Conservation (phyloP, 2,113 vertebrate species). For the Deroptyus accipitrinus region DNA sequence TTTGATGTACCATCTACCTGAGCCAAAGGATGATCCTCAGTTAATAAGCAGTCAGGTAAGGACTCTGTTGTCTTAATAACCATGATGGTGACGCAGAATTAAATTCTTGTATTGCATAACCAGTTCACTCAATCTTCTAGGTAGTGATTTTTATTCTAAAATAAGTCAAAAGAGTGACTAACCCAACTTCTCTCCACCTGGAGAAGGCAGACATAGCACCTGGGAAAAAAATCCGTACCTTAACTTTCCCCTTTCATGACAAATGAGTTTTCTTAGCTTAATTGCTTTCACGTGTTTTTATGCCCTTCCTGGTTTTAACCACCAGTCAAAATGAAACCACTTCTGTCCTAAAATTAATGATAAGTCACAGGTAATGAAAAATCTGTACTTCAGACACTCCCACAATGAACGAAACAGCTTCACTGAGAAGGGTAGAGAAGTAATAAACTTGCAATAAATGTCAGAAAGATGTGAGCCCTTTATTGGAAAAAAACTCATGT, state of each 20-base stretch:
- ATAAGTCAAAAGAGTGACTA: not conserved
- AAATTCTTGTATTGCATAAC: no score
- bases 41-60: not conserved
- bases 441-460: slow-evolving; percentile 65
- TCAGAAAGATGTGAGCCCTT: slow-evolving; percentile 36
- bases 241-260: not conserved
- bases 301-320: not conserved
- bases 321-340: not conserved
- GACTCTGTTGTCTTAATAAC: not conserved
- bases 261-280: not conserved
- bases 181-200: not conserved
- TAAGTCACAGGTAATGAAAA: slow-evolving; percentile 17
- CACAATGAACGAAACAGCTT: not conserved
- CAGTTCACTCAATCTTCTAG: not conserved
- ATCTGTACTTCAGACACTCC: slow-evolving; percentile 27
- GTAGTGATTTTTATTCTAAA: not conserved
- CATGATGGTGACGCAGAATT: not conserved
- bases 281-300: not conserved
- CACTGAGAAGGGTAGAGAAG: not conserved
- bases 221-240: not conserved
- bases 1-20: not conserved
- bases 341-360: slow-evolving; percentile 30
- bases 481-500: slow-evolving; percentile 27
- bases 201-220: not conserved
- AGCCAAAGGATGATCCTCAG: not conserved